Evolutionary conservation across 2,797 vertebrate species (phyloP), one percentile per base, ranked within the genome.

Genomic region (Pelochelys cantorii): DNA sequence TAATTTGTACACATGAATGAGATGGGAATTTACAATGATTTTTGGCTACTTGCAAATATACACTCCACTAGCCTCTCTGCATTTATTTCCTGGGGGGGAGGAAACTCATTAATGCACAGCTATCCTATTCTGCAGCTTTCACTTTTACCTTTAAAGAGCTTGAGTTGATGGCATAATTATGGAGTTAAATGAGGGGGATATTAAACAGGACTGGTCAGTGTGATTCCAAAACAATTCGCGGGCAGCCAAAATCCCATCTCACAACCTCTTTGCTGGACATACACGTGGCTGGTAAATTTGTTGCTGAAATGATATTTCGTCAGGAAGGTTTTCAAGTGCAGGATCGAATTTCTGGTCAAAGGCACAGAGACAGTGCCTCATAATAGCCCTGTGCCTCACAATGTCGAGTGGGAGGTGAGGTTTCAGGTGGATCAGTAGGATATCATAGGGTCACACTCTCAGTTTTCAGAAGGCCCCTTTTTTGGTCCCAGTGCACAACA

Each of bases 1-100:
- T 65, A 59, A 78, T 80, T 81, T 71, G 17, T 62, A 52, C 23
- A 53, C 54, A 59, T 0, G 0, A 84, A 14, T 34, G 31, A 92
- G 81, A 77, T 23, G 27, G 56, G 81, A 89, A 87, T 92, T 92
- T 87, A 77, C 17, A 60, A 79, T 60, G 53, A 80, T 92, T 94
- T 94, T 93, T 77, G 91, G 65, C 65, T 83, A 17, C 59, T 65
- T 42, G 78, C 53, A 95, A 94, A 87, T 52, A 85, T 2, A 2
- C 10, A 74, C 42, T 83, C 85, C 53, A 86, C 90, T 93, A 89
- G 55, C 20, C 17, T 10, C 5, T 57, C 42, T 79, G 34, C 12
- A 34, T 88, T 86, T 84, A 74, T 91, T 93, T 86, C 23, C 82
- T 5, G 7, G 31, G 18, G 13, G 2, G 5, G 81, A 75, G 5